Evolutionary conservation across 2,888 invertebrate species (phyloP).

Genomic region (Cremastinae sp.): DNA sequence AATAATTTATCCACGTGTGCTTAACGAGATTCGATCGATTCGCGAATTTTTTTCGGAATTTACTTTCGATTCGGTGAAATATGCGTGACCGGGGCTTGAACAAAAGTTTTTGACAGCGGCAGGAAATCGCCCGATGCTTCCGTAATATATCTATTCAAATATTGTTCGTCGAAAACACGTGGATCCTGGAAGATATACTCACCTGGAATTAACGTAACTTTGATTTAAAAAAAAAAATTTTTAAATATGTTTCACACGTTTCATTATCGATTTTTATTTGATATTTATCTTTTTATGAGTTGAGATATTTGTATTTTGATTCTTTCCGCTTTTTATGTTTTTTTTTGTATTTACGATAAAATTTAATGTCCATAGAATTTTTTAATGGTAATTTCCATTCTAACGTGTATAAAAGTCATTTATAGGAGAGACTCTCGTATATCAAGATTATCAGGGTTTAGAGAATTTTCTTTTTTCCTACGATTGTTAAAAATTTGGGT

Average conservation of each 20-base stretch:
- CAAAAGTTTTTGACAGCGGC: conserved; percentile 42
- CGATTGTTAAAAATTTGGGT: no score
- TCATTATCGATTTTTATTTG: neutral
- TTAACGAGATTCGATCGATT: no score
- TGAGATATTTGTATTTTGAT: neutral
- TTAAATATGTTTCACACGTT: no score
- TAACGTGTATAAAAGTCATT: no score
- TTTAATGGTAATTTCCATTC: no score
- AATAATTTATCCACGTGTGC: neutral
- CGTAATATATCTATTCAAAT: conserved; percentile 39
- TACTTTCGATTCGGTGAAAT: conserved; percentile 27
- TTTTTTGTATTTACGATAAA: no score
- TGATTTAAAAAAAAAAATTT: no score
- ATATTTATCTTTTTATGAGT: neutral
- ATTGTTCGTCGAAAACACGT: conserved; percentile 40
- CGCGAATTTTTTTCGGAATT: neutral
- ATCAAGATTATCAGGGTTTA: neutral
- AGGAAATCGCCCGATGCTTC: conserved; percentile 37
- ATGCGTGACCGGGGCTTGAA: conserved; percentile 4
- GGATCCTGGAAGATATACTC: neutral
- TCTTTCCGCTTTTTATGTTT: no score
- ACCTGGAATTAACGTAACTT: neutral
- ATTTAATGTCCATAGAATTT: no score
- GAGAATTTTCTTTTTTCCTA: no score
- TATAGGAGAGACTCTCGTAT: neutral